Percentiles rank a stretch among this genome's conserved stretches.
Evolutionary conservation across 2,797 vertebrate species (phyloP).

Genomic region (Diceros bicornis): DNA sequence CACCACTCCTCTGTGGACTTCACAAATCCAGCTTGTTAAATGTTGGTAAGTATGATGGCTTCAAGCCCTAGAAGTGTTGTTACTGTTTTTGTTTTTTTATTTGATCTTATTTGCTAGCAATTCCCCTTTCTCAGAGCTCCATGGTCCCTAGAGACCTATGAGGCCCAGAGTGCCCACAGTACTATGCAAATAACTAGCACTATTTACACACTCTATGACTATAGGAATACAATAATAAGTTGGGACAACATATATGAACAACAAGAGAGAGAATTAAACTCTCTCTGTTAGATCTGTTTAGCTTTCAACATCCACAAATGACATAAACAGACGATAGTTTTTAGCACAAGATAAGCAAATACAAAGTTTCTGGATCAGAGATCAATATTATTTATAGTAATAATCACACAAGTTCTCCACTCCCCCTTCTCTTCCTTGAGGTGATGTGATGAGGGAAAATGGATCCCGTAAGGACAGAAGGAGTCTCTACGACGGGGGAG

Average conservation of each 20-base stretch:
- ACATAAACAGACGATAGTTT: neutral
- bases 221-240: neutral
- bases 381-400: neutral
- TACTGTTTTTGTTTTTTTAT: neutral
- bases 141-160: neutral
- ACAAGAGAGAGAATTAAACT: neutral
- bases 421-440: neutral
- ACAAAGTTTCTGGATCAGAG: neutral
- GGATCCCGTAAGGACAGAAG: fast-evolving
- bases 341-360: neutral
- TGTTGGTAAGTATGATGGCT: neutral
- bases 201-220: neutral
- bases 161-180: neutral
- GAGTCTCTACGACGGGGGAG: neutral
- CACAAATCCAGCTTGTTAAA: neutral
- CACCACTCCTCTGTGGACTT: neutral
- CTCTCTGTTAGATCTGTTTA: neutral
- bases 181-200: neutral
- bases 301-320: neutral
- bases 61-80: neutral
- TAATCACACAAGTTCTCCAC: neutral
- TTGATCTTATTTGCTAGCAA: neutral
- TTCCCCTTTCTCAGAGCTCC: neutral
- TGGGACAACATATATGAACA: neutral
- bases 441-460: neutral